Percentiles rank a stretch among this genome's conserved stretches.
phyloP scores from a whole-genome alignment of 2,797 vertebrate species.

The Allenopithecus nigroviridis region DNA sequence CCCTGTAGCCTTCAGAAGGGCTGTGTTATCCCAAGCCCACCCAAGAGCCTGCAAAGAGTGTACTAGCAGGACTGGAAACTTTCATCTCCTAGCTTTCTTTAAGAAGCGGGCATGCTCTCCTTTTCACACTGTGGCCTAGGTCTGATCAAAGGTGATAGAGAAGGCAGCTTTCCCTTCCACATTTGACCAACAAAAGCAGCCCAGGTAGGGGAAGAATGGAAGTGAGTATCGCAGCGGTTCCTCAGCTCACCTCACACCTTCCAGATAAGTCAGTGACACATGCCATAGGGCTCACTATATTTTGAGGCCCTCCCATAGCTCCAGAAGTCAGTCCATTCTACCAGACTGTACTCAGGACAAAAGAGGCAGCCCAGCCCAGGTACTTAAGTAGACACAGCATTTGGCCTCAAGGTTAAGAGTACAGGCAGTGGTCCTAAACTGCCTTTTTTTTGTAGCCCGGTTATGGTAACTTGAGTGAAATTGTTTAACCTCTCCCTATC shows the following conservation, averaged over 20 bases:
- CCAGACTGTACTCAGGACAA: background rate
- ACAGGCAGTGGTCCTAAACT: too few species aligned
- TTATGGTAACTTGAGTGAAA: background rate
- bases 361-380: background rate
- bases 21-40: background rate
- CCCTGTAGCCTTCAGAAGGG: background rate
- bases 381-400: background rate
- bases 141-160: background rate
- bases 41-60: background rate
- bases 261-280: background rate
- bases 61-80: background rate
- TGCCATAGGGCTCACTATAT: background rate
- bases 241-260: background rate
- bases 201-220: background rate
- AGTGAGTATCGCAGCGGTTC: background rate
- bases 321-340: background rate
- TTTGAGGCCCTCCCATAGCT: background rate
- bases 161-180: background rate
- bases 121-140: background rate
- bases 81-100: background rate
- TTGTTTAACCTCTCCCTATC: background rate
- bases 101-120: background rate
- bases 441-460: background rate
- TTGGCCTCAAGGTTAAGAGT: background rate
- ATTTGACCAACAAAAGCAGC: background rate